These are phyloP conservation scores for Centruroides vittatus DNA, from an alignment of 1,140 invertebrate species.

Conservation along the genomic window DNA sequence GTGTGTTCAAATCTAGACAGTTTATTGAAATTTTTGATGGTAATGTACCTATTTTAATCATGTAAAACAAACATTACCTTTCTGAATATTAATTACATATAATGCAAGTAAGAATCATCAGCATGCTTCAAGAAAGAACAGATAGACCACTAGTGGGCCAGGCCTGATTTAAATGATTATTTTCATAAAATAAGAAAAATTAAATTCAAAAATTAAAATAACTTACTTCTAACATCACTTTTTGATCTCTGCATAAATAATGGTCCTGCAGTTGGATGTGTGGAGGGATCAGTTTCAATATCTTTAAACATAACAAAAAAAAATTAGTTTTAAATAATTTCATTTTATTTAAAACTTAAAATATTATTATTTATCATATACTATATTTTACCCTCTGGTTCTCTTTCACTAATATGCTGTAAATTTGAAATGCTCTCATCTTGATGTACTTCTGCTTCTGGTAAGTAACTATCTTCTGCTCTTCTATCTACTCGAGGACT, in stretches of 20 bases:
- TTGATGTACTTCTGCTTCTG: slow-evolving; percentile 23
- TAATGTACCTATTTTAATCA: too few relatives aligned
- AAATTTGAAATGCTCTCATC: slow-evolving; percentile 73
- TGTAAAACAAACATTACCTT: too few relatives aligned
- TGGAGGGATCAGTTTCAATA: slow-evolving; percentile 84
- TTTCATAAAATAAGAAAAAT: neutral
- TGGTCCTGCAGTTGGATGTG: slow-evolving; percentile 85
- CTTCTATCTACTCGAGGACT: slow-evolving; percentile 21
- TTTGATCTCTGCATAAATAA: slow-evolving; percentile 93
- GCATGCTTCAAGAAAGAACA: too few relatives aligned
- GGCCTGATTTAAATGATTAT: too few relatives aligned
- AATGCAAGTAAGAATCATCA: too few relatives aligned
- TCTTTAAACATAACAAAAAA: slow-evolving; percentile 34
- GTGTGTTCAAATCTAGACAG: too few relatives aligned
- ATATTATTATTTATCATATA: neutral
- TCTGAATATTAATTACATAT: too few relatives aligned
- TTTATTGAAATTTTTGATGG: too few relatives aligned
- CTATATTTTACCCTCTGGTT: slow-evolving; percentile 49
- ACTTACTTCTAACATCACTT: slow-evolving; percentile 67
- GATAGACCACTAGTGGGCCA: too few relatives aligned
- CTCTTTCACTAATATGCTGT: slow-evolving; percentile 95
- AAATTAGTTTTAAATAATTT: slow-evolving; percentile 1
- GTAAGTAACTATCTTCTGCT: slow-evolving; percentile 17
- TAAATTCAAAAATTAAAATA: neutral
- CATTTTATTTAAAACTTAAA: neutral